Conservation (phyloP, 2,797 vertebrate genomes). For the Nannoperca australis region DNA sequence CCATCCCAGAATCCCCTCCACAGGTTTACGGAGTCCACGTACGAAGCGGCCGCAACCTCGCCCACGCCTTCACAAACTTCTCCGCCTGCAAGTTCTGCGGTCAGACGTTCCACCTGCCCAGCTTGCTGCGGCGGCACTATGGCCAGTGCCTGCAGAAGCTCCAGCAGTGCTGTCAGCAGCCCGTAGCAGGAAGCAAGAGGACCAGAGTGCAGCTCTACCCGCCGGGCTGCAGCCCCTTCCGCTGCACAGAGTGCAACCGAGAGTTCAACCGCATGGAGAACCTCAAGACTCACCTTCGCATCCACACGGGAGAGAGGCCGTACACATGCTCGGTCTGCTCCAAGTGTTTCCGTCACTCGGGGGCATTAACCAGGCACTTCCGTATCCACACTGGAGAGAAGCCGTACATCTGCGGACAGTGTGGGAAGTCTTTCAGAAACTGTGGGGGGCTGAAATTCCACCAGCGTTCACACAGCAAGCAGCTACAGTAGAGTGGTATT, state of each 20-base stretch:
- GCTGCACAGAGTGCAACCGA: conserved; percentile 79
- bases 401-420: conserved; percentile 82
- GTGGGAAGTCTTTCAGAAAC: conserved; percentile 85
- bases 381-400: conserved; percentile 87
- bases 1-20: conserved; percentile 35
- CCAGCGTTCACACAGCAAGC: conserved; percentile 79
- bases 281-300: conserved; percentile 85
- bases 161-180: conserved; percentile 67
- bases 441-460: conserved; percentile 84
- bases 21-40: conserved; percentile 62
- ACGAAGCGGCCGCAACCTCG: conserved; percentile 38
- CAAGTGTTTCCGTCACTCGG: conserved; percentile 84
- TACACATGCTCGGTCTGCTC: conserved; percentile 82
- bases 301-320: conserved; percentile 84
- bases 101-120: conserved; percentile 74
- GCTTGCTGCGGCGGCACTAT: conserved; percentile 76
- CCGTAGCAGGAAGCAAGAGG: conserved; percentile 38
- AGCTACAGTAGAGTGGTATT: conserved; percentile 30
- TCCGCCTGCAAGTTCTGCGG: conserved; percentile 78
- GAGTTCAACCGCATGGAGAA: conserved; percentile 87
- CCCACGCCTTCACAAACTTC: background rate
- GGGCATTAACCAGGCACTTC: conserved; percentile 84
- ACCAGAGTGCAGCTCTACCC: conserved; percentile 77
- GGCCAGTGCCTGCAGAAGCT: conserved; percentile 71
- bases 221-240: conserved; percentile 82